Base-by-base conservation (phyloP, 2,797 vertebrate genomes). In the Bryconaethiops microstoma region DNA sequence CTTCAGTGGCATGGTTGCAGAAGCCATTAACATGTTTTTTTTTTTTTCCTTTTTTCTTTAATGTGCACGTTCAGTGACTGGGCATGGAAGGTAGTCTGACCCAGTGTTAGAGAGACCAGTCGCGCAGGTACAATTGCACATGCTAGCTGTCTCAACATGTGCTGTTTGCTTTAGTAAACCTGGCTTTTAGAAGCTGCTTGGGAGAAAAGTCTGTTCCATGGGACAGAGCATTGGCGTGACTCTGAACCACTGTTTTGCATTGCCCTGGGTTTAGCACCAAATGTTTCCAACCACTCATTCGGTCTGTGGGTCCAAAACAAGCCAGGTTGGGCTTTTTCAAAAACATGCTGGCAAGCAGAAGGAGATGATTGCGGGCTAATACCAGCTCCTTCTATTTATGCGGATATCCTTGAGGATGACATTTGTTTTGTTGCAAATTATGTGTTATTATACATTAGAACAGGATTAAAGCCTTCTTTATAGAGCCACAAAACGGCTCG, bases 361-460 rank as follows among this genome's bases (percentile, higher is more conserved):
- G 79, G 65, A 87, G 75, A 76, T 81, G 71, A 82, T 76, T 82
- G 71, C 80, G 79, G 81, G 83, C 72, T 87, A 82, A 86, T 85
- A 70, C 74, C 54, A 74, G 79, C 82, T 79, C 57, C 57, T 78
- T 65, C 76, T 74, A 78, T 83, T 86, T 83, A 82, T 85, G 79
- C 76, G 76, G 23, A 79, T 76, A 70, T 85, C 83, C 83, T 83
- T 82, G 59, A 83, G 82, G 81, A 79, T 85, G 81, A 83, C 81
- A 80, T 40, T 83, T 87, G 81, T 82, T 85, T 78, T 81, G 39
- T 79, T 82, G 77, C 74, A 81, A 25, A 39, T 55, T 69, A 76
- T 74, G 78, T 84, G 83, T 76, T 73, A 55, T 73, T 57, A 52
- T 79, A 83, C 83, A 79, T 81, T 63, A 77, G 73, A 76, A 70